A percentile compares a stretch with the other conserved stretches of the same genome.
Evolutionary conservation across 2,888 invertebrate genomes (phyloP).

Genomic region (Pomacea canaliculata): DNA sequence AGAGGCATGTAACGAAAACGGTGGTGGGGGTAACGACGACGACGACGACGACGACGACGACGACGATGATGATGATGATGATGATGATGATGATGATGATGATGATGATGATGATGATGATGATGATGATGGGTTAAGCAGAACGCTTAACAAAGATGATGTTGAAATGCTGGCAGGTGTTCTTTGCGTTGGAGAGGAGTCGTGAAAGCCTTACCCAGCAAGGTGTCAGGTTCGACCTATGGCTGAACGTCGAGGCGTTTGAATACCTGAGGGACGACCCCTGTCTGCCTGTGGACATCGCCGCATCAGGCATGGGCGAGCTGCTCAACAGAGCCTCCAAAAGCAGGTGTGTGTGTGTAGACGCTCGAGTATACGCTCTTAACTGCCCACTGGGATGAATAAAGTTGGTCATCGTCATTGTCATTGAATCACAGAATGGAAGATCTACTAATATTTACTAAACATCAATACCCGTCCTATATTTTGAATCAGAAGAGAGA

Average conservation of each 20-base stretch:
- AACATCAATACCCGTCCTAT: too few relatives aligned
- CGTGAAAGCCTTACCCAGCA: background rate
- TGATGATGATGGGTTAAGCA: too few relatives aligned
- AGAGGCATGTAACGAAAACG: slow-evolving; percentile 34
- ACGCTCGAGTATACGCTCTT: too few relatives aligned
- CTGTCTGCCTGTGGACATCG: slow-evolving; percentile 49
- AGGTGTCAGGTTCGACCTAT: slow-evolving; percentile 40
- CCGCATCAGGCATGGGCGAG: slow-evolving; percentile 45
- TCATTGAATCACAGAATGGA: too few relatives aligned
- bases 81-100: too few relatives aligned
- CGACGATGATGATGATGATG: background rate
- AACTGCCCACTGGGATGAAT: too few relatives aligned
- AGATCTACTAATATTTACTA: too few relatives aligned
- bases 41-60: background rate
- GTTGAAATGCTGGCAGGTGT: slow-evolving; percentile 10
- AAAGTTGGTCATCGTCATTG: too few relatives aligned
- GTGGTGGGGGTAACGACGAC: background rate
- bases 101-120: too few relatives aligned
- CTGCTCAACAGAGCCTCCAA: slow-evolving; percentile 33
- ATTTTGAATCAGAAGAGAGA: too few relatives aligned
- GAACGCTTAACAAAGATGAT: too few relatives aligned
- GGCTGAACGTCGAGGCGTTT: slow-evolving; percentile 58
- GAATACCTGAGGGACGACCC: slow-evolving; percentile 50
- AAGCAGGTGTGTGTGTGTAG: background rate
- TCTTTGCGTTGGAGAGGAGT: slow-evolving; percentile 20